phyloP scores from a whole-genome alignment of 2,888 invertebrate species.

The Hoplodrina ambigua region DNA sequence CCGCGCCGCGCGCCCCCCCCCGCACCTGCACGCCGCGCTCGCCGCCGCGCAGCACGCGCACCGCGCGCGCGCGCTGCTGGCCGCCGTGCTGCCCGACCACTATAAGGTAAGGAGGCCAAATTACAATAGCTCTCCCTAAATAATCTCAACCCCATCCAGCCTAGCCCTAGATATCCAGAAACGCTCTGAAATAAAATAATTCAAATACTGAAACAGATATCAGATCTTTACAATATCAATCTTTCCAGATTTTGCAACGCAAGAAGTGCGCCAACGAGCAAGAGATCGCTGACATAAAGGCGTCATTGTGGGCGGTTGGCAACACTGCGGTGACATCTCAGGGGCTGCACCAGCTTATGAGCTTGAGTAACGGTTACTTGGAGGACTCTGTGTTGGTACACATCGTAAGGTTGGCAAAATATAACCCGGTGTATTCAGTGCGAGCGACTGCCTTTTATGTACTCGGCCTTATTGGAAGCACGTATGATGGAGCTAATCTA shows the following conservation, averaged over 20 bases:
- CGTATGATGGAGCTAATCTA: constrained; percentile 95
- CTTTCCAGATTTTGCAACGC: constrained; percentile 78
- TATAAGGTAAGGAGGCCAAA: constrained; percentile 28
- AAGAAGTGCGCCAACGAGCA: constrained; percentile 92
- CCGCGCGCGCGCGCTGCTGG: constrained; percentile 68
- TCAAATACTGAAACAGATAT: too few relatives aligned
- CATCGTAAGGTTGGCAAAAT: constrained; percentile 93
- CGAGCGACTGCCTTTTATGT: constrained; percentile 97
- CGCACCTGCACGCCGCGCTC: constrained; percentile 96
- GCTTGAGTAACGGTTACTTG: constrained; percentile 81
- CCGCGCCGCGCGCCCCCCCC: constrained; percentile 88
- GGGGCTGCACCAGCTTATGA: constrained; percentile 94
- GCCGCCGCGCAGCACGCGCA: constrained; percentile 62
- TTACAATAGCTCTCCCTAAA: too few relatives aligned
- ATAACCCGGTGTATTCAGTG: constrained; percentile 95
- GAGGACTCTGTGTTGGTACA: constrained; percentile 86
- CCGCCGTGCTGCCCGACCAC: constrained; percentile 40
- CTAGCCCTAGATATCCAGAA: too few relatives aligned
- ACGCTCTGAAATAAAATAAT: too few relatives aligned
- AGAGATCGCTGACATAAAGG: constrained; percentile 95
- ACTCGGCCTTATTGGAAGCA: constrained; percentile 96
- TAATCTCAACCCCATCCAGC: too few relatives aligned
- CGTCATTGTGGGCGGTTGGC: constrained; percentile 97
- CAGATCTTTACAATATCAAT: neutral
- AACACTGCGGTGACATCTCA: constrained; percentile 94